A percentile compares a stretch with the other conserved stretches of the same genome.
Evolutionary conservation across 2,888 invertebrate species (phyloP).

Genomic region (Cataglyphis albicans): DNA sequence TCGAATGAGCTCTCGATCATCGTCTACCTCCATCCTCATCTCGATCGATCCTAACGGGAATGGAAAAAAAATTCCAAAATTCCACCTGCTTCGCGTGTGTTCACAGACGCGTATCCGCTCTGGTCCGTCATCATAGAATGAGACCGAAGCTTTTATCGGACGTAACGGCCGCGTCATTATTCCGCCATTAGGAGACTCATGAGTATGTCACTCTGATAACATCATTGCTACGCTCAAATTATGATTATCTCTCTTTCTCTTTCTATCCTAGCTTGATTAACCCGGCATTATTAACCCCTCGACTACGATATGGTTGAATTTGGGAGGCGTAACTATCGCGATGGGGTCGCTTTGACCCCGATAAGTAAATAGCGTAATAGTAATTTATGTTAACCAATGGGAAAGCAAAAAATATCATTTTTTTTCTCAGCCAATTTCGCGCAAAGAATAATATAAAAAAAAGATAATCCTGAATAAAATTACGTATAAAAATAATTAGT

Average conservation of each 20-base stretch:
- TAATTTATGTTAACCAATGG: constrained; percentile 33
- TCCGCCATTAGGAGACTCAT: constrained; percentile 16
- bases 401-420: neutral
- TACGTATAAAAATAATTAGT: neutral
- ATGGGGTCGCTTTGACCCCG: constrained; percentile 24
- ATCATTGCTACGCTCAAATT: constrained; percentile 48
- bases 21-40: neutral
- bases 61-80: constrained; percentile 1
- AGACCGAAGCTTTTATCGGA: constrained; percentile 66
- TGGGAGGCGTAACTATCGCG: constrained; percentile 13
- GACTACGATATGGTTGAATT: constrained; percentile 30
- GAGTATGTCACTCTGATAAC: constrained; percentile 49
- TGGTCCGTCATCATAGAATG: constrained; percentile 40
- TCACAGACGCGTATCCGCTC: neutral
- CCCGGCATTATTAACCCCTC: constrained; percentile 42
- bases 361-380: constrained; percentile 27
- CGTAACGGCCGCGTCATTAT: constrained; percentile 49
- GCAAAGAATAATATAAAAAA: neutral
- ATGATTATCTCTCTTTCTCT: constrained; percentile 26
- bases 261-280: constrained; percentile 28
- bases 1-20: constrained; percentile 19
- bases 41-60: constrained; percentile 5
- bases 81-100: constrained; percentile 24
- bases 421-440: neutral
- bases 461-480: neutral